phyloP scores from a whole-genome alignment of 2,797 vertebrate genomes.

The Anabas testudineus region DNA sequence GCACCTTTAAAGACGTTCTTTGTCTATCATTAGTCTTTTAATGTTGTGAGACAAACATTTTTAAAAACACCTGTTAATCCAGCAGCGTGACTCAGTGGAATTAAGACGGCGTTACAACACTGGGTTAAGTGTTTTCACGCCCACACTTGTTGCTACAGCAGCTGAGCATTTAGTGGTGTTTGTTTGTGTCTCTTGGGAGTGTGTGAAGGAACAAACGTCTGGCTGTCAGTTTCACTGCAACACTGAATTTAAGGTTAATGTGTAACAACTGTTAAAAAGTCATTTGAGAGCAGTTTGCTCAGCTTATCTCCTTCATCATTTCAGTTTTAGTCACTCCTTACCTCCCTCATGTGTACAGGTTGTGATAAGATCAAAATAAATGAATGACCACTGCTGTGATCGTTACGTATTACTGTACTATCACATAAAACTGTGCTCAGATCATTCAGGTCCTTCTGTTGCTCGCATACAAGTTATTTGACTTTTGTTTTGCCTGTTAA shows the following conservation, averaged over 20 bases:
- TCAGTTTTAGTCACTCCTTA: conserved; percentile 5
- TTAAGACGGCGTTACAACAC: conserved; percentile 28
- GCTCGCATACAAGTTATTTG: background rate
- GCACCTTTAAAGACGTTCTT: too few species aligned
- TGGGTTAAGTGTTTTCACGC: conserved; percentile 35
- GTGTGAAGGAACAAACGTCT: conserved; percentile 11
- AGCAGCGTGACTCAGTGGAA: conserved; percentile 29
- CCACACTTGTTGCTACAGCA: conserved; percentile 50
- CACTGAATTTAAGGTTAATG: background rate
- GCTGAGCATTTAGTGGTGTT: conserved; percentile 26
- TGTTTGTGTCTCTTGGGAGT: conserved; percentile 40
- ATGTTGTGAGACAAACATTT: conserved; percentile 11
- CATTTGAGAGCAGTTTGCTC: conserved; percentile 5
- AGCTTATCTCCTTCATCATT: conserved; percentile 8
- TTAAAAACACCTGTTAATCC: conserved; percentile 34
- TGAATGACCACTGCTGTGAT: background rate
- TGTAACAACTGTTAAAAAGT: background rate
- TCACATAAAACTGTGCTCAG: background rate
- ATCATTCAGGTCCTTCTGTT: background rate
- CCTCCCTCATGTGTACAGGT: background rate
- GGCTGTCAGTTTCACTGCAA: conserved; percentile 8
- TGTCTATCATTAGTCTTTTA: background rate
- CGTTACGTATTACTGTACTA: background rate
- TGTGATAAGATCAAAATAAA: conserved; percentile 6
- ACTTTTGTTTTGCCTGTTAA: background rate